Evolutionary conservation across 1,140 invertebrate genomes (phyloP), one percentile per base, ranked within the genome.

Genomic region (Cyrtorhinus lividipennis): DNA sequence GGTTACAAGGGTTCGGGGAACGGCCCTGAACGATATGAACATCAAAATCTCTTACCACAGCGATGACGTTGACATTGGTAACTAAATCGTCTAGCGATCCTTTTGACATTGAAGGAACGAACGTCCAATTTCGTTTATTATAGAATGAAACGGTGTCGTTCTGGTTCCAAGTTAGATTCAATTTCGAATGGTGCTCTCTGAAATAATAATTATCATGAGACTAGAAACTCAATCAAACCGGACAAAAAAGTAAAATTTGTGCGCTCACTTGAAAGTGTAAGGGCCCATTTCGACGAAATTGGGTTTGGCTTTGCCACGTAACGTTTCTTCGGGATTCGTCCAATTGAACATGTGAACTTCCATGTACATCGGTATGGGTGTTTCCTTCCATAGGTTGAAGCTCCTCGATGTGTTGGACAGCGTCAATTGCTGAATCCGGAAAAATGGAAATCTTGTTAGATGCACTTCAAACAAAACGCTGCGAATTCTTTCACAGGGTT

Each of bases 111-210:
- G 80, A 76, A 56, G 73, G 77, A 64, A 86, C 83, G 69, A 90
- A 96, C 65, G 80, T 79, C 80, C 86, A 95, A 26, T 76, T 79
- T 68, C 86, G 81, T 30, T 77, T 81, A 60, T 86, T 83, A 15
- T 80, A 73, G 72, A 88, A 96, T 13, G 83, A 85, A 1, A 97
- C 81, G 0, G 91, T 92, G 3, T 77, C 76, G 73, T 95, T 93
- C 56, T 79, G 72, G 48, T 62, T 62, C 75, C 82, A 88, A 1
- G 73, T 77, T 2, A 90, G 75, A 68, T 88, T 81, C 0, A 84
- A 79, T 69, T 88, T 87, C 59, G 82, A 75, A 23, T 80, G 80
- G 15, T 78, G 75, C 72, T 88, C 85, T n/a, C 79, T 81, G 67
- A 76, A 73, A n/a, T n/a, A n/a, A n/a, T n/a, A n/a, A n/a, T n/a